Evolutionary conservation across 2,797 vertebrate genomes (phyloP).

Genomic region (Microctenopoma steveboyesi): DNA sequence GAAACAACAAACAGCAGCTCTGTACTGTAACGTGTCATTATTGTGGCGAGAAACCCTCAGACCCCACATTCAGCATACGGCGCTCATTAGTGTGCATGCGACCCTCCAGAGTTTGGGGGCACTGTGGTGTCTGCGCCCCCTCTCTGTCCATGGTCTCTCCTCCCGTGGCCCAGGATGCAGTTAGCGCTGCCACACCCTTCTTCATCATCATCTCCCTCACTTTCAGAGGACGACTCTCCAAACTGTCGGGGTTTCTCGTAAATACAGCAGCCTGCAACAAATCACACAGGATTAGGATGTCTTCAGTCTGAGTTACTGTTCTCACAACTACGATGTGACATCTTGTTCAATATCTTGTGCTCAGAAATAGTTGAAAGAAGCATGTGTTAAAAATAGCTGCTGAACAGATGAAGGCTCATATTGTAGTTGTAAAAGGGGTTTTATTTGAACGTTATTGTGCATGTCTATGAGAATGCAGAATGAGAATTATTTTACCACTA

Average conservation of each 20-base stretch:
- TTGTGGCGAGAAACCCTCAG: constrained; percentile 44
- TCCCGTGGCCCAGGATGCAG: constrained; percentile 91
- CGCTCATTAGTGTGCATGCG: constrained; percentile 76
- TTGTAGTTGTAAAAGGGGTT: no score
- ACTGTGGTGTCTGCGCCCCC: constrained; percentile 62
- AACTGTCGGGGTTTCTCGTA: constrained; percentile 94
- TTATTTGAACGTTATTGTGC: no score
- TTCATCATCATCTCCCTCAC: constrained; percentile 91
- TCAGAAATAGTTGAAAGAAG: background rate
- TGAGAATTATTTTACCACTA: no score
- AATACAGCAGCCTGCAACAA: constrained; percentile 89
- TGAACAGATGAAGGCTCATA: background rate
- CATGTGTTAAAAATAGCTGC: constrained; percentile 14
- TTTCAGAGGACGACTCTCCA: constrained; percentile 93
- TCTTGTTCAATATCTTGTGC: background rate
- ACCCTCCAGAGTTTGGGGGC: constrained; percentile 81
- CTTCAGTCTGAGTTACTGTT: background rate
- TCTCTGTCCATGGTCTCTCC: constrained; percentile 76
- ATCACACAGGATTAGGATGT: background rate
- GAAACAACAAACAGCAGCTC: constrained; percentile 61
- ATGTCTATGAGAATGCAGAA: no score
- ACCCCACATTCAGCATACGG: constrained; percentile 12
- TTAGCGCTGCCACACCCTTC: constrained; percentile 92
- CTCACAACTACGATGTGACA: background rate
- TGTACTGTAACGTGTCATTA: constrained; percentile 56